Evolutionary conservation across 2,888 invertebrate species (phyloP), one percentile per base, ranked within the genome.

Genomic region (Amblyjoppa proteus): DNA sequence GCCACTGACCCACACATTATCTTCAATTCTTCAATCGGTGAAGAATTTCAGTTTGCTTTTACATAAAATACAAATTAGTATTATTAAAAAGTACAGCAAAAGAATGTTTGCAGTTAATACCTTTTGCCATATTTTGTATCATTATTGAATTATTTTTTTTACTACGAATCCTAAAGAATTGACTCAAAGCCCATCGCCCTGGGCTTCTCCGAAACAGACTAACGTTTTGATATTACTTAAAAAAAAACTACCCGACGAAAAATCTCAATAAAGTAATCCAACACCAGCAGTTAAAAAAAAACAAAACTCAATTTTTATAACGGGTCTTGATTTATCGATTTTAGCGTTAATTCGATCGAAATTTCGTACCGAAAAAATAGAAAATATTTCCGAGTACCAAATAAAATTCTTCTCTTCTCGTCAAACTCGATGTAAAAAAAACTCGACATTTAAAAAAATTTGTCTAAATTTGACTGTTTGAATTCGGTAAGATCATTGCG

Each of bases 401-500:
- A 9, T 25, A 28, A 13, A 58, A 4, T 28, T 13, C 1, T 66
- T 41, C 4, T 7, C 38, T 25, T 28, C 13, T 38, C 56, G 25
- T 3, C 13, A 58, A 56, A 56, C 25, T 25, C 20, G 11, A 25
- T 11, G 56, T 7, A 2, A 9, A 56, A 25, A 56, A 25, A 20
- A 6, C 11, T 56, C 25, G 25, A 20, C 7, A 20, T 4, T 58
- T 11, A 20, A 25, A 9, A 11, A 0, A 56, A 25, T 58, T 58
- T 58, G 1, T 9, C 11, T 25, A 49, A 20, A 20, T 64, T 64
- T 38, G 11, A 28, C 7, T 9, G 64, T 75, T 75, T 64, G 4
- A 45, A 75, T 75, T 49, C 45, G 3, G 28, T 16, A 38, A 61
- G 74, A 74, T 11, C 2, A 16, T 64, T 49, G 75, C 61, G 45